phyloP scores from a whole-genome alignment of 2,113 vertebrate genomes.

The Hiodon alosoides region DNA sequence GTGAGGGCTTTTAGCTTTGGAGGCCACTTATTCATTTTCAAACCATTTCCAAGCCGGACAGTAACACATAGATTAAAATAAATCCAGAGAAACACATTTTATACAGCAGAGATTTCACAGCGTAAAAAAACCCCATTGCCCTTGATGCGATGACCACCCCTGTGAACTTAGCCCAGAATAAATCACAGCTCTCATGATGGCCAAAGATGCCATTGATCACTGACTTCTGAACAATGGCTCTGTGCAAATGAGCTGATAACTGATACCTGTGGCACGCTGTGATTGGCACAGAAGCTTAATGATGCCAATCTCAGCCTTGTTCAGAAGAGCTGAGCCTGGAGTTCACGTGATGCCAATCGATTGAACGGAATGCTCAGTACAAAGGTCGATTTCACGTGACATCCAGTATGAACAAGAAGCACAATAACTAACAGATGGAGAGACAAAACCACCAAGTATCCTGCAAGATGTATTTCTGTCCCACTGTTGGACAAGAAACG shows the following conservation, averaged over 20 bases:
- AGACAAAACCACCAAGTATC: too few relatives aligned
- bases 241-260: neutral
- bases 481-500: too few relatives aligned
- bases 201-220: neutral
- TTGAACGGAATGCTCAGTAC: too few relatives aligned
- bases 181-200: neutral
- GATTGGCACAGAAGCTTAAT: neutral
- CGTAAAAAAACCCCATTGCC: neutral
- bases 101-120: neutral
- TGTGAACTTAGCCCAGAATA: constrained; percentile 9
- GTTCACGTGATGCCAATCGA: too few relatives aligned
- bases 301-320: neutral
- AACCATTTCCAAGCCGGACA: too few relatives aligned
- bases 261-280: constrained; percentile 2
- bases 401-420: neutral
- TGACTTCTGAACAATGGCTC: constrained; percentile 1
- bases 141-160: constrained; percentile 7
- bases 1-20: too few relatives aligned
- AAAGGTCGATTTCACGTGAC: neutral
- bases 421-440: too few relatives aligned
- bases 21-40: too few relatives aligned
- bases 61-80: too few relatives aligned
- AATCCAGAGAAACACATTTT: neutral
- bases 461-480: too few relatives aligned
- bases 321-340: neutral